These are phyloP conservation scores for Mesochorus sp. DNA, from an alignment of 2,888 invertebrate genomes.

Conservation along the genomic window DNA sequence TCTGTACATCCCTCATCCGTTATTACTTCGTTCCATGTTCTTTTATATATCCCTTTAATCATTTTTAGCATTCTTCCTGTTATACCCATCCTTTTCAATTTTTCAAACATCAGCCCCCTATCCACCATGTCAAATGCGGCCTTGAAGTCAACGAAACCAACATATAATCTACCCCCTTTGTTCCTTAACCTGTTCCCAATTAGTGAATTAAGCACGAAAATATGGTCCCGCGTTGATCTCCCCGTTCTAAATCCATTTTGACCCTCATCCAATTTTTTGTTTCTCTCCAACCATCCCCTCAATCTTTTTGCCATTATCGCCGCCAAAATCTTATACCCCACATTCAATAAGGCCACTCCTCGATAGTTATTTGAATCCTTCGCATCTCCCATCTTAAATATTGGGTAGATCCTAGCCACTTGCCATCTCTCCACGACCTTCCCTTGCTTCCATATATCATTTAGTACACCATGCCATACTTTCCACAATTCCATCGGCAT, in stretches of 20 bases:
- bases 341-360: constrained; percentile 47
- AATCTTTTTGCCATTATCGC: constrained; percentile 44
- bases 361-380: constrained; percentile 37
- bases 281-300: constrained; percentile 45
- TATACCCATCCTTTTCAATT: constrained; percentile 31
- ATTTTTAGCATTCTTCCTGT: constrained; percentile 45
- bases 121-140: constrained; percentile 20
- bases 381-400: constrained; percentile 36
- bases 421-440: constrained; percentile 25
- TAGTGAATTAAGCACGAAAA: constrained; percentile 51
- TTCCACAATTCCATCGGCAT: not conserved
- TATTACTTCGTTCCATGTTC: constrained; percentile 40
- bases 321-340: constrained; percentile 46
- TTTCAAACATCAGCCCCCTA: constrained; percentile 46
- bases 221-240: constrained; percentile 53
- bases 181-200: constrained; percentile 36
- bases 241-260: constrained; percentile 57
- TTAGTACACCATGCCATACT: constrained; percentile 8
- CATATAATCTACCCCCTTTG: constrained; percentile 37
- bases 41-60: constrained; percentile 40
- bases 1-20: constrained; percentile 50
- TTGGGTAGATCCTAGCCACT: constrained; percentile 45
- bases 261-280: constrained; percentile 45
- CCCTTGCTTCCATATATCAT: constrained; percentile 41
- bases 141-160: constrained; percentile 39